These are phyloP conservation scores for Colistium nudipinnis DNA, from an alignment of 2,113 vertebrate species.

Conservation along the genomic window DNA sequence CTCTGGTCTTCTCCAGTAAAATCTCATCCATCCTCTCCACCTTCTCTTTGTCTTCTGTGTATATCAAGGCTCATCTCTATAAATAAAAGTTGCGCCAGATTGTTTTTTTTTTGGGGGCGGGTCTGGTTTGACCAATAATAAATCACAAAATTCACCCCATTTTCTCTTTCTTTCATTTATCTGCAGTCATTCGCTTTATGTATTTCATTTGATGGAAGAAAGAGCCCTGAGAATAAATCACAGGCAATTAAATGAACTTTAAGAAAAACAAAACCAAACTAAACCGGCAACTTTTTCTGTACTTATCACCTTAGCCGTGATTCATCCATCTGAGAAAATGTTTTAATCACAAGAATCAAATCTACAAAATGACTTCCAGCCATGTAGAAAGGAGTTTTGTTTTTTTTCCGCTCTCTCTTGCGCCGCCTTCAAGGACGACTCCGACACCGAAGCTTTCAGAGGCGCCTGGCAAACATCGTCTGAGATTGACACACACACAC, in stretches of 20 bases:
- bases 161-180: too few species aligned
- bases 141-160: too few species aligned
- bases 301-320: neutral
- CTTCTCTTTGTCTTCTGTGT: neutral
- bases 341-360: neutral
- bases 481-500: neutral
- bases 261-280: too few species aligned
- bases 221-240: too few species aligned
- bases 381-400: neutral
- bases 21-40: neutral
- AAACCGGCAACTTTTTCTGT: too few species aligned
- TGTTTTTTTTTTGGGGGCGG: neutral
- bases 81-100: neutral
- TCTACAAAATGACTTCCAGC: neutral
- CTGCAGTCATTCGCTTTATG: too few species aligned
- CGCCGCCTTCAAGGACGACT: conserved; percentile 3
- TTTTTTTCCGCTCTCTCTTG: neutral
- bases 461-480: neutral
- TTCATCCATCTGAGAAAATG: neutral
- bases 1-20: neutral
- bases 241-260: too few species aligned
- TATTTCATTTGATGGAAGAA: too few species aligned
- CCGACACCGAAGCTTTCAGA: conserved; percentile 6
- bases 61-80: too few species aligned
- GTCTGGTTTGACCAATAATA: too few species aligned